Conservation (phyloP, 2,888 invertebrate genomes). For the Mamestra brassicae region DNA sequence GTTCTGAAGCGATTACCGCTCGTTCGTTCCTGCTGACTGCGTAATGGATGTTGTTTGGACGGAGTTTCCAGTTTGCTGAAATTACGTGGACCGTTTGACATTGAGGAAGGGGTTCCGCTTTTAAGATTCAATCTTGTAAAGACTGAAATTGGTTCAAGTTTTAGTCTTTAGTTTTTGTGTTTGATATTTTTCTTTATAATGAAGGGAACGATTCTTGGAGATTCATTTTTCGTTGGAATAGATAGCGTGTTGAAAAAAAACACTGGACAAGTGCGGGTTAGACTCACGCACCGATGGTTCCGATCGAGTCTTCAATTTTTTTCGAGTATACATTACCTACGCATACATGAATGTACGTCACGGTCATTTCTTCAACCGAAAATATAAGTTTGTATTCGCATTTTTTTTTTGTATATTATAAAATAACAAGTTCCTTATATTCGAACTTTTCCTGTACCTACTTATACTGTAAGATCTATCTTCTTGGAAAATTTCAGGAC, state of each 20-base stretch:
- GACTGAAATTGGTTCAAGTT: constrained; percentile 55
- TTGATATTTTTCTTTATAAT: constrained; percentile 25
- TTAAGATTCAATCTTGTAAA: constrained; percentile 67
- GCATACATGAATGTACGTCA: no score
- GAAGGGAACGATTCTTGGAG: neutral
- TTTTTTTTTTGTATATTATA: no score
- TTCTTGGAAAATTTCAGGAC: no score
- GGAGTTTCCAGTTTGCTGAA: constrained; percentile 63
- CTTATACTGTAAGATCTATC: no score
- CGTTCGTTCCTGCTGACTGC: constrained; percentile 53
- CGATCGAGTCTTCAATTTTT: no score
- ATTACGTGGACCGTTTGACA: constrained; percentile 61
- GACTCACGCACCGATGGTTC: no score
- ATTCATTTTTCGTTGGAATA: neutral
- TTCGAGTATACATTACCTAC: no score
- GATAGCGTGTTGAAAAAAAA: neutral
- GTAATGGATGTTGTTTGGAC: constrained; percentile 66
- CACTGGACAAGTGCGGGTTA: no score
- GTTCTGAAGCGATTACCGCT: constrained; percentile 58
- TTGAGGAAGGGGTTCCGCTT: constrained; percentile 57
- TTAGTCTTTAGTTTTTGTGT: constrained; percentile 42
- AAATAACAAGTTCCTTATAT: no score
- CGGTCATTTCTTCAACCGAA: no score
- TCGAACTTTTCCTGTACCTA: no score
- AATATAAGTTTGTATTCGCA: no score